phyloP scores from a whole-genome alignment of 2,888 invertebrate species.

The Carabus problematicus region DNA sequence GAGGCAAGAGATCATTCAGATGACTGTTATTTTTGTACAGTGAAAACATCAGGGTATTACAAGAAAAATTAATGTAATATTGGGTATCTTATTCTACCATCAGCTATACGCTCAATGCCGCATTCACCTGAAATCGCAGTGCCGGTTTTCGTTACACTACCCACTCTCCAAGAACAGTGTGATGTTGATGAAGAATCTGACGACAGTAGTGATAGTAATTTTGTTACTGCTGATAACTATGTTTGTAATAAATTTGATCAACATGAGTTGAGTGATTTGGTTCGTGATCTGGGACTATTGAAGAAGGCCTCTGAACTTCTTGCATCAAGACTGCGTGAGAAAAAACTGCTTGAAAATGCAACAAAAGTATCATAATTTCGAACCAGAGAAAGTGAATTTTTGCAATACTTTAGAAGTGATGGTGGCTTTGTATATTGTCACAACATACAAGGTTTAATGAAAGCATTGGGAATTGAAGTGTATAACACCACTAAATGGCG shows the following conservation, averaged over 20 bases:
- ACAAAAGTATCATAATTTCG: slow-evolving; percentile 29
- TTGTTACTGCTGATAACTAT: slow-evolving; percentile 21
- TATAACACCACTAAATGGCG: slow-evolving; percentile 32
- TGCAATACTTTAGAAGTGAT: slow-evolving; percentile 30
- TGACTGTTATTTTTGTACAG: slow-evolving; percentile 42
- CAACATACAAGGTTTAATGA: slow-evolving; percentile 29
- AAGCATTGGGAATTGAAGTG: slow-evolving; percentile 15
- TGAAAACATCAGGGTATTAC: slow-evolving; percentile 14
- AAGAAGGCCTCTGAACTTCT: slow-evolving; percentile 43
- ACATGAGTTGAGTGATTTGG: slow-evolving; percentile 43
- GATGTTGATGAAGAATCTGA: neutral
- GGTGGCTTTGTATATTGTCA: slow-evolving; percentile 31
- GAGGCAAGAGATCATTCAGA: slow-evolving; percentile 45
- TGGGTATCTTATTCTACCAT: slow-evolving; percentile 10
- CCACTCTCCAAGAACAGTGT: slow-evolving; percentile 9
- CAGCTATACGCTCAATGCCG: slow-evolving; percentile 14
- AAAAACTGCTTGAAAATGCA: slow-evolving; percentile 36
- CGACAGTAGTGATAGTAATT: neutral
- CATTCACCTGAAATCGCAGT: slow-evolving; percentile 11
- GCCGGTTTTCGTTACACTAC: slow-evolving; percentile 16
- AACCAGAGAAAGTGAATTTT: slow-evolving; percentile 27
- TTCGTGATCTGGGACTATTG: slow-evolving; percentile 44
- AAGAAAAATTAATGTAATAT: slow-evolving; percentile 9
- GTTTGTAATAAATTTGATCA: no score
- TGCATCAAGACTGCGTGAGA: slow-evolving; percentile 42